Percentiles rank a stretch among this genome's conserved stretches.
Evolutionary conservation across 2,888 invertebrate species (phyloP).

Genomic region (Plebejus melissa): DNA sequence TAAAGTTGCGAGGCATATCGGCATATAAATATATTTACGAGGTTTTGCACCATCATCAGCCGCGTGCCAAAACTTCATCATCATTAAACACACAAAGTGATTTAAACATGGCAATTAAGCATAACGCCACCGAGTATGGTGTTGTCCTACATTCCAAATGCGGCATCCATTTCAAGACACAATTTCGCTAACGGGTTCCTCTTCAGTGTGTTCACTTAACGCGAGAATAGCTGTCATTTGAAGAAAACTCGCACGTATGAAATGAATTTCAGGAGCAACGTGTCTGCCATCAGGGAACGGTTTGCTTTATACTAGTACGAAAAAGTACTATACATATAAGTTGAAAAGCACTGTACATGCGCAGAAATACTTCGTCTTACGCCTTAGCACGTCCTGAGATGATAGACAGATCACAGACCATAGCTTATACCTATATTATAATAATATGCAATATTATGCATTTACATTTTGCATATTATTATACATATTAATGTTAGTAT

Average conservation of each 20-base stretch:
- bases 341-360: neutral
- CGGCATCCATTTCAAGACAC: neutral
- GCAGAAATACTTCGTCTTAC: neutral
- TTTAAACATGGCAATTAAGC: neutral
- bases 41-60: neutral
- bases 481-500: too few relatives aligned
- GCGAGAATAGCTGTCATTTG: slow-evolving; percentile 12
- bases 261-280: neutral
- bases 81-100: neutral
- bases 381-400: neutral
- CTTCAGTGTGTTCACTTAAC: slow-evolving; percentile 12
- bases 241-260: slow-evolving; percentile 2
- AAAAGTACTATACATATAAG: neutral
- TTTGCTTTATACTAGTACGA: neutral
- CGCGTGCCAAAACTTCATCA: neutral
- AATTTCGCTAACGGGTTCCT: neutral
- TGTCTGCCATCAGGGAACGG: neutral
- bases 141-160: slow-evolving; percentile 4
- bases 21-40: neutral
- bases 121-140: neutral
- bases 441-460: too few relatives aligned
- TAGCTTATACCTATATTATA: too few relatives aligned
- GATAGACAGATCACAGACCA: too few relatives aligned
- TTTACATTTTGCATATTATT: too few relatives aligned
- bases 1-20: neutral